Conservation (phyloP, 2,113 vertebrate genomes). For the Dissostichus mawsoni region DNA sequence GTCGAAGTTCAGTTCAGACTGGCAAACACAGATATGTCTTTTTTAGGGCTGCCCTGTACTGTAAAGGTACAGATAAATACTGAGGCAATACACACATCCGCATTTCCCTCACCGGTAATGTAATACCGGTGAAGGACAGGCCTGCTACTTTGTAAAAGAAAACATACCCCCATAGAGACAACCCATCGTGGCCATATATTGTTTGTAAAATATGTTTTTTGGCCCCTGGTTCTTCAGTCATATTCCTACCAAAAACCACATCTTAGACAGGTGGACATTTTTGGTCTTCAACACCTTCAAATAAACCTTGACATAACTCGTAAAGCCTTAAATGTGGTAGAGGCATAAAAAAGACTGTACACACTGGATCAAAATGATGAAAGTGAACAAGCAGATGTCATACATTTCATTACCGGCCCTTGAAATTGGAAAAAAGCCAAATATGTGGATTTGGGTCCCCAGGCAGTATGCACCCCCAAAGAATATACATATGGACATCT, state of each 20-base stretch:
- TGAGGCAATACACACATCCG: too few relatives aligned
- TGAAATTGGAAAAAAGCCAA: not conserved
- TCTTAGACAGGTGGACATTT: not conserved
- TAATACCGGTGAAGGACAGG: too few relatives aligned
- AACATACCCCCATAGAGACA: too few relatives aligned
- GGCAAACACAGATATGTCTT: too few relatives aligned
- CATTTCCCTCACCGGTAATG: too few relatives aligned
- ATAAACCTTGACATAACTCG: not conserved
- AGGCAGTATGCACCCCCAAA: not conserved
- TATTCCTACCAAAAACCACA: not conserved
- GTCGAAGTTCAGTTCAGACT: too few relatives aligned
- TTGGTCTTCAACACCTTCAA: not conserved
- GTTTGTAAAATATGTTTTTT: not conserved
- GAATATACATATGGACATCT: too few relatives aligned
- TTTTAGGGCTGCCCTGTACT: too few relatives aligned
- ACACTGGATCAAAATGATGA: not conserved
- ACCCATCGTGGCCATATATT: too few relatives aligned
- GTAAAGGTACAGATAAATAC: too few relatives aligned
- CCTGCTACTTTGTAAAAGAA: too few relatives aligned
- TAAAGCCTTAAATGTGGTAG: not conserved
- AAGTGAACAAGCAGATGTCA: not conserved
- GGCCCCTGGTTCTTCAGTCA: not conserved
- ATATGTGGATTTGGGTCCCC: not conserved
- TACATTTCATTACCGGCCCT: not conserved
- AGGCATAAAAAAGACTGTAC: not conserved